Percentiles rank a stretch among this genome's conserved stretches.
These are phyloP conservation scores for Oncorhynchus mykiss DNA, from an alignment of 2,113 vertebrate genomes.

Conservation along the genomic window DNA sequence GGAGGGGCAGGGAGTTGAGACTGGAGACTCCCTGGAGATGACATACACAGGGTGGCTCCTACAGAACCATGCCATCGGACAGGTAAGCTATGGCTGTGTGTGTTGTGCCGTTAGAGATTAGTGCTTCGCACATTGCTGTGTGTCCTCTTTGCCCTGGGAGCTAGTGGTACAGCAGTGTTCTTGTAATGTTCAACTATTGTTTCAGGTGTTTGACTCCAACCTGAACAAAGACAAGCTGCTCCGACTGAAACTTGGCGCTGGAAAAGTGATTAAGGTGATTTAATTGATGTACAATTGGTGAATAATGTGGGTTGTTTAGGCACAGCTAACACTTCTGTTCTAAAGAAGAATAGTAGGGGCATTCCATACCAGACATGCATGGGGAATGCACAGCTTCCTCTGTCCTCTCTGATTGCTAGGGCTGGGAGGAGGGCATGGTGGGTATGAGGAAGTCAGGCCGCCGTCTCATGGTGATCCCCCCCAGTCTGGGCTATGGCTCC, in stretches of 20 bases:
- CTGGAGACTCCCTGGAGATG: conserved; percentile 89
- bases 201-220: conserved; percentile 91
- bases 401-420: conserved; percentile 64
- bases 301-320: background rate
- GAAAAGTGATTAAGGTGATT: conserved; percentile 94
- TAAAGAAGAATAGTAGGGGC: background rate
- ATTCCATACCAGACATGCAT: background rate
- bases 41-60: conserved; percentile 92
- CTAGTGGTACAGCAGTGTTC: background rate
- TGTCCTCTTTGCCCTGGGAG: background rate
- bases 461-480: conserved; percentile 84
- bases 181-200: background rate
- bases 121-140: background rate
- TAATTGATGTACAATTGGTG: background rate
- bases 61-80: conserved; percentile 82
- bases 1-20: conserved; percentile 85
- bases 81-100: conserved; percentile 71
- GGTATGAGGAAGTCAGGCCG: conserved; percentile 88
- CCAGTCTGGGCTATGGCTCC: conserved; percentile 78
- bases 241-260: conserved; percentile 87
- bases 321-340: background rate
- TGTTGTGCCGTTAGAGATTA: background rate
- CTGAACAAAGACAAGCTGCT: conserved; percentile 89
- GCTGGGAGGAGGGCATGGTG: conserved; percentile 94
- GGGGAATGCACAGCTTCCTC: too few relatives aligned